Evolutionary conservation across 1,140 invertebrate species (phyloP).

Genomic region (Scaptomyza hsui): DNA sequence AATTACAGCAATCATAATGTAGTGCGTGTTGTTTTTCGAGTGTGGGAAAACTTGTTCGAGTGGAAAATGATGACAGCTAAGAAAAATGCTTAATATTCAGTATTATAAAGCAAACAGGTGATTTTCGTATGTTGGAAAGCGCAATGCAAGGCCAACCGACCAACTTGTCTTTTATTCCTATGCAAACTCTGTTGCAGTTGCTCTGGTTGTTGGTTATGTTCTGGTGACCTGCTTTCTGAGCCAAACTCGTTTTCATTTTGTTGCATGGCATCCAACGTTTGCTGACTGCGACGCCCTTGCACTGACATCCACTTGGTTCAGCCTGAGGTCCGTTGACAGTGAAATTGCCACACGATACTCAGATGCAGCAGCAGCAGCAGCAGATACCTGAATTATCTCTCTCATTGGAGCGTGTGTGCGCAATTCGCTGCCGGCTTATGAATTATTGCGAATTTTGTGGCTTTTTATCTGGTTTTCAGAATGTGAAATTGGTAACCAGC

Average conservation of each 20-base stretch:
- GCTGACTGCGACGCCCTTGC: conserved; percentile 58
- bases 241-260: conserved; percentile 77
- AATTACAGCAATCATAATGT: conserved; percentile 67
- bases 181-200: conserved; percentile 16
- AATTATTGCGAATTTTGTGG: conserved; percentile 78
- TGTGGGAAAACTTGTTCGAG: conserved; percentile 75
- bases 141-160: conserved; percentile 64
- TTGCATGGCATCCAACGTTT: conserved; percentile 34
- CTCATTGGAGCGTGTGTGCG: conserved; percentile 48
- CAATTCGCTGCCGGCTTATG: conserved; percentile 68
- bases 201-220: conserved; percentile 56
- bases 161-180: conserved; percentile 34
- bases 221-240: conserved; percentile 71
- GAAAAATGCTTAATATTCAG: conserved; percentile 49
- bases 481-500: conserved; percentile 70
- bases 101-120: conserved; percentile 49
- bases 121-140: conserved; percentile 57
- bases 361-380: conserved; percentile 10
- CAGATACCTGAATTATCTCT: conserved; percentile 49
- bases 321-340: conserved; percentile 62
- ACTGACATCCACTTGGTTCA: conserved; percentile 37
- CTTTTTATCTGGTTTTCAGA: conserved; percentile 75
- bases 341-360: conserved; percentile 65
- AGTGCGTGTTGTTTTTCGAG: conserved; percentile 62
- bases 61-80: conserved; percentile 60